Evolutionary conservation across 2,113 vertebrate species (phyloP).

Genomic region (Xenopus laevis): DNA sequence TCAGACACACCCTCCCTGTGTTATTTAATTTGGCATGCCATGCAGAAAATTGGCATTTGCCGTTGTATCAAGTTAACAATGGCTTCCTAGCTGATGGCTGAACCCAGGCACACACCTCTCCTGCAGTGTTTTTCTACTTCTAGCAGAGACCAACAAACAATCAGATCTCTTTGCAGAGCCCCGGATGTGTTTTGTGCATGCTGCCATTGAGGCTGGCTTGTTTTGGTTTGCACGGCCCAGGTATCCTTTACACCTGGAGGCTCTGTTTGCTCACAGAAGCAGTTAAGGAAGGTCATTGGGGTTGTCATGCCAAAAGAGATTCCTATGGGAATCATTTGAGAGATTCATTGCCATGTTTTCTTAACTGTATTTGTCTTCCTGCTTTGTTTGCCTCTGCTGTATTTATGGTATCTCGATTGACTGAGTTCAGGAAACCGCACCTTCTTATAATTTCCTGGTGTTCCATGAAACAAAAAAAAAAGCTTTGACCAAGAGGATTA

Average conservation of each 20-base stretch:
- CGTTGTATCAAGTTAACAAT: slow-evolving; percentile 2
- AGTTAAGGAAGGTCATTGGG: slow-evolving; percentile 29
- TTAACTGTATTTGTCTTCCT: slow-evolving; percentile 42
- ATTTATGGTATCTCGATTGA: slow-evolving; percentile 35
- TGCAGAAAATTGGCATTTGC: slow-evolving; percentile 17
- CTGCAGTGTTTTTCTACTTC: too few species aligned
- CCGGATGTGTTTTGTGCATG: slow-evolving; percentile 26
- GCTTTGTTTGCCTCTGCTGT: slow-evolving; percentile 32
- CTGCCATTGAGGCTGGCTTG: slow-evolving; percentile 19
- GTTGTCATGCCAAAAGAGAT: slow-evolving; percentile 23
- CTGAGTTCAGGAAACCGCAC: slow-evolving; percentile 34
- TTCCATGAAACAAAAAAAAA: slow-evolving; percentile 1
- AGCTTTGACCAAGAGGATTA: slow-evolving; percentile 19
- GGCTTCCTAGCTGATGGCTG: slow-evolving; percentile 22
- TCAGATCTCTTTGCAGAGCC: slow-evolving; percentile 22
- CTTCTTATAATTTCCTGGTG: slow-evolving; percentile 25
- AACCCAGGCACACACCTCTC: slow-evolving; percentile 31
- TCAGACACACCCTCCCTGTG: slow-evolving; percentile 4
- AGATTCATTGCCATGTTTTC: slow-evolving; percentile 29
- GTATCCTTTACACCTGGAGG: slow-evolving; percentile 41
- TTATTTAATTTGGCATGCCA: slow-evolving; percentile 24
- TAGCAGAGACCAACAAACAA: slow-evolving; percentile 20
- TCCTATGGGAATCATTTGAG: slow-evolving; percentile 25
- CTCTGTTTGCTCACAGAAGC: slow-evolving; percentile 39
- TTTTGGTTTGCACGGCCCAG: slow-evolving; percentile 36